Base-by-base conservation (phyloP, 37 sponge, comb jelly and placozoan species). In the Oopsacas minuta region DNA sequence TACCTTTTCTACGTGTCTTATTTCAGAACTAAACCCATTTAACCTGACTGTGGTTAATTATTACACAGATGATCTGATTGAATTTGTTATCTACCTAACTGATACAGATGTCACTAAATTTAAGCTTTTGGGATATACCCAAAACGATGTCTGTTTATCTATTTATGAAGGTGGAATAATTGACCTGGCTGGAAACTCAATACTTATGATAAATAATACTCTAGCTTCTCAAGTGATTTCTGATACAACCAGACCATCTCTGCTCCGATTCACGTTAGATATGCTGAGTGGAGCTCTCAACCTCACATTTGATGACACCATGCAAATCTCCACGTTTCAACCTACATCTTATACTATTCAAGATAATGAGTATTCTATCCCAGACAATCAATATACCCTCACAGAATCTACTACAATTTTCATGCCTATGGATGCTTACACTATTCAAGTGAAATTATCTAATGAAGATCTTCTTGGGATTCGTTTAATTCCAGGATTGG, bases 251-350 rank as follows among this genome's bases (percentile, higher is more conserved):
- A 53, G 93, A 36, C 93, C 96, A 28, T 83, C 61, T 82, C 91
- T 95, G 34, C 28, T 83, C 23, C 34, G 53, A 5, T 95, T 92
- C 83, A 83, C 88, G 0, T 81, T 95, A 52, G 88, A 92, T 86
- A 93, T 92, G 88, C 84, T 83, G 37, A 87, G 81, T 20, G 96
- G 93, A 17, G 23, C 84, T 17, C 69, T 95, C 35, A 87, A 89
- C 52, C 86, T 95, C 30, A 92, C 91, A 15, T 95, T 92, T 83
- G 93, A 92, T 91, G 96, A 95, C 83, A 86, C 86, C 10, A 90
- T 95, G 84, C 83, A 83, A 25, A 81, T 61, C 1, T 52, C 52
- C 39, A 85, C 87, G 0, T 91, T 95, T 81, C 87, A 91, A 36
- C 81, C 93, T 32, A 85, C 91, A 49, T 91, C 91, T 17, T 91